Percentiles rank a stretch among this genome's conserved stretches.
Conservation (phyloP, 2,797 vertebrate genomes). For the Avahi laniger region DNA sequence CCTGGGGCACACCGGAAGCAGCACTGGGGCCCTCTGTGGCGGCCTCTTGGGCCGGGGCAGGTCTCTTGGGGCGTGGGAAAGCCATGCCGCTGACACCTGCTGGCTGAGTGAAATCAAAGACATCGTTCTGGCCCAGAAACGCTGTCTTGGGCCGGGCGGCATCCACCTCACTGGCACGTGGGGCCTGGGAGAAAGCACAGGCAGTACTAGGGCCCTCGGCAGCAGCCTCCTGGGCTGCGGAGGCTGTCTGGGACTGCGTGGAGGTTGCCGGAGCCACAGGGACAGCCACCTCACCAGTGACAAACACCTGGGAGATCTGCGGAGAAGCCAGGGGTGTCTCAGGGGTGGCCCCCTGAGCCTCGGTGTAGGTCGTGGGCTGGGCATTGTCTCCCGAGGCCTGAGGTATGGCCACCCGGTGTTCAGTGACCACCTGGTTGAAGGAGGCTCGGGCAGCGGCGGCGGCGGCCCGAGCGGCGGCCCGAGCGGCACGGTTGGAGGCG, state of each 20-base stretch:
- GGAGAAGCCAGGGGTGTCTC: not conserved
- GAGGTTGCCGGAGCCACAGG: not conserved
- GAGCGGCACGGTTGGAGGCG: conserved; percentile 47
- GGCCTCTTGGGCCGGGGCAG: conserved; percentile 16
- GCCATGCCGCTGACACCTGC: conserved; percentile 62
- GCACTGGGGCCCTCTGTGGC: conserved; percentile 9
- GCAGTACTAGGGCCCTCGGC: not conserved
- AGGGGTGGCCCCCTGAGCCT: not conserved
- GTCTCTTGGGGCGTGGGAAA: conserved; percentile 57
- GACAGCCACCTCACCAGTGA: not conserved
- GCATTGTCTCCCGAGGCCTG: not conserved
- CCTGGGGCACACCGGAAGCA: not conserved
- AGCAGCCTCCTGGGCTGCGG: not conserved
- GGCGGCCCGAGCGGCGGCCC: conserved; percentile 4
- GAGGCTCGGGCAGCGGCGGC: conserved; percentile 12
- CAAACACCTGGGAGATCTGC: not conserved
- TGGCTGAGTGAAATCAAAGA: conserved; percentile 59
- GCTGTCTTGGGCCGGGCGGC: not conserved
- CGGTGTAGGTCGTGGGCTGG: not conserved
- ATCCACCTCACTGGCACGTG: not conserved
- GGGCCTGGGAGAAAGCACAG: conserved; percentile 13
- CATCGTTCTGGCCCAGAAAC: conserved; percentile 34
- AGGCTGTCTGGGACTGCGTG: not conserved
- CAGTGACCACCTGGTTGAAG: conserved; percentile 23
- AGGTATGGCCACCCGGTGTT: not conserved